Conservation (phyloP, 2,797 vertebrate species). For the Petrocephalus schoutedeni region DNA sequence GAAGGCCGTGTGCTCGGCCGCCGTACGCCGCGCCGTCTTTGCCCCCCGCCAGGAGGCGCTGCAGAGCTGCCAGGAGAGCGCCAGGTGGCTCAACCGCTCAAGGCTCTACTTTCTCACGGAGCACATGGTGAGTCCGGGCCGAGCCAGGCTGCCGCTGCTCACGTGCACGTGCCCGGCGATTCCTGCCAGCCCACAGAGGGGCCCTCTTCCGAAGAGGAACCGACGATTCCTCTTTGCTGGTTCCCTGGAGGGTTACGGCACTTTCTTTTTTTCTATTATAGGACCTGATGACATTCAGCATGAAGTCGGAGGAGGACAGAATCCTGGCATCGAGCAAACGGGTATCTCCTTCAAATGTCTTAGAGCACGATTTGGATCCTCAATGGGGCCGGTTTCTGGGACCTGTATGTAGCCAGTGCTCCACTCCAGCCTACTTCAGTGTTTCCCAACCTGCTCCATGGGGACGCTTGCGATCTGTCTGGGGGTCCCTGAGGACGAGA, state of each 20-base stretch:
- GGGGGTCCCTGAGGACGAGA: too few relatives aligned
- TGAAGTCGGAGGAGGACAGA: slow-evolving; percentile 71
- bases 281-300: slow-evolving; percentile 82
- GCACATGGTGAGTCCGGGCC: slow-evolving; percentile 51
- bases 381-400: neutral
- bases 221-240: neutral
- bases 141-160: neutral
- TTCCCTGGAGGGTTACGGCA: neutral
- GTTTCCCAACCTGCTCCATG: neutral
- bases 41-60: slow-evolving; percentile 75
- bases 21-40: slow-evolving; percentile 75
- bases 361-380: neutral
- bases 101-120: slow-evolving; percentile 82
- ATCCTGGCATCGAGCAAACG: slow-evolving; percentile 76
- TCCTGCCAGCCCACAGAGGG: neutral
- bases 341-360: slow-evolving; percentile 56
- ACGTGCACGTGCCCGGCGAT: neutral
- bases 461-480: neutral
- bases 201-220: neutral
- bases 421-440: neutral
- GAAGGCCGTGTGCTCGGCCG: slow-evolving; percentile 72
- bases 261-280: slow-evolving; percentile 44
- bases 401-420: neutral
- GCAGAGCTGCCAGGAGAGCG: slow-evolving; percentile 63
- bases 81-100: slow-evolving; percentile 83